Base-by-base conservation (phyloP, 2,113 vertebrate genomes). In the Heterocephalus glaber region DNA sequence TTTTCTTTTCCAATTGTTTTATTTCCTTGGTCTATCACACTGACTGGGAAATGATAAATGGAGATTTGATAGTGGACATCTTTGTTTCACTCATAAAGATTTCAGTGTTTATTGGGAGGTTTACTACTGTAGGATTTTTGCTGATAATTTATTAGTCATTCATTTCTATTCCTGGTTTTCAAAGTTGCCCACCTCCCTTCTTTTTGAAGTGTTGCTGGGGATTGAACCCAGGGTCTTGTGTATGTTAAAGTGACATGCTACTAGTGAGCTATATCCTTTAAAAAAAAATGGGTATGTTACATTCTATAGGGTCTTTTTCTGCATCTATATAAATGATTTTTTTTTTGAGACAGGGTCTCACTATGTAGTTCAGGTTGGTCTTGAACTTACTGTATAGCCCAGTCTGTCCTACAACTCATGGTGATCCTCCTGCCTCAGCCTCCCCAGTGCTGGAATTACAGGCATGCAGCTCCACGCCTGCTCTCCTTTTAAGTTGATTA, bases 41-140 rank as follows among this genome's bases (percentile, higher is more conserved):
- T 68, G 63, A 65, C 56, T 84, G 38, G 82, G 38, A 77, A 84
- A 70, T 63, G 44, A 41, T 72, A 70, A 86, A 47, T 41, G 16
- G 19, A 94, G 22, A 26, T 38, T 11, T 80, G 76, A 83, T 20
- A 92, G 84, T 76, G 6, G 38, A 54, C 41, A 86, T 76, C 44
- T 58, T 83, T 85, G 33, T 83, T 54, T 94, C 47, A 70, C 54
- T 85, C 58, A 44, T 61, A 72, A 72, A 72, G 3, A 94, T 52
- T 95, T 90, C 38, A 94, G 9, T 92, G 9, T 56, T 95, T 80
- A 80, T 17, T 86, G 24, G 85, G 19, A 89, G 10, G 7, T 80
- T 72, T 72, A 72, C 88, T 89, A 68, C 5, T 58, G 11, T 1
- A 82, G 20, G 5, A 0, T 28, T 60, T 87, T 83, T 60, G 49